These are phyloP conservation scores for Drosophila aldrichi DNA, from an alignment of 2,888 invertebrate genomes.

Conservation along the genomic window DNA sequence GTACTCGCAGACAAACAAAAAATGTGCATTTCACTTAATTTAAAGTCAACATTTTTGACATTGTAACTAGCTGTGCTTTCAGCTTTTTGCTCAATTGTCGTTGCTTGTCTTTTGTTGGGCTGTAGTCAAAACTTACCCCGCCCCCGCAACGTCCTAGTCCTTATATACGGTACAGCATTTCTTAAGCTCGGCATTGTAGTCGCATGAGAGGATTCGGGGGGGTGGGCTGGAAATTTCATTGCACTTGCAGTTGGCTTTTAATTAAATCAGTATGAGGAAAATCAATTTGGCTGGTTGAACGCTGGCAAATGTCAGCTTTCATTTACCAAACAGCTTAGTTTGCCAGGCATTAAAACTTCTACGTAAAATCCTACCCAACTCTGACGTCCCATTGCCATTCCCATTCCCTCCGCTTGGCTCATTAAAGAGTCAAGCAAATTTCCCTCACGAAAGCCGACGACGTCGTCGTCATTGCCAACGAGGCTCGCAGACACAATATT, in stretches of 20 bases:
- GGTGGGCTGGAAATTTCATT: conserved; percentile 32
- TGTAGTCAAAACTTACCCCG: background rate
- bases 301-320: conserved; percentile 35
- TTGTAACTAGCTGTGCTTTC: background rate
- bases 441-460: conserved; percentile 49
- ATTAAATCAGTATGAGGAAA: conserved; percentile 65
- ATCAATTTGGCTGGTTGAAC: conserved; percentile 50
- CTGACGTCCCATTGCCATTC: background rate
- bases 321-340: conserved; percentile 34
- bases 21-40: conserved; percentile 9
- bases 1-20: conserved; percentile 2
- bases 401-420: conserved; percentile 41
- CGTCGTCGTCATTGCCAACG: conserved; percentile 21
- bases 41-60: conserved; percentile 18
- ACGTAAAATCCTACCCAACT: background rate
- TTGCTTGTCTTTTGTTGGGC: conserved; percentile 8
- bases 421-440: conserved; percentile 68
- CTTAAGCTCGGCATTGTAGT: conserved; percentile 6
- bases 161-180: background rate
- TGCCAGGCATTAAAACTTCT: conserved; percentile 4
- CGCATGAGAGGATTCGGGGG: background rate
- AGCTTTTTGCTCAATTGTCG: conserved; percentile 4
- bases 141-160: background rate
- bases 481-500: conserved; percentile 45
- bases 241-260: conserved; percentile 62